phyloP scores from a whole-genome alignment of 2,797 vertebrate genomes.

The Hoplostethus atlanticus region DNA sequence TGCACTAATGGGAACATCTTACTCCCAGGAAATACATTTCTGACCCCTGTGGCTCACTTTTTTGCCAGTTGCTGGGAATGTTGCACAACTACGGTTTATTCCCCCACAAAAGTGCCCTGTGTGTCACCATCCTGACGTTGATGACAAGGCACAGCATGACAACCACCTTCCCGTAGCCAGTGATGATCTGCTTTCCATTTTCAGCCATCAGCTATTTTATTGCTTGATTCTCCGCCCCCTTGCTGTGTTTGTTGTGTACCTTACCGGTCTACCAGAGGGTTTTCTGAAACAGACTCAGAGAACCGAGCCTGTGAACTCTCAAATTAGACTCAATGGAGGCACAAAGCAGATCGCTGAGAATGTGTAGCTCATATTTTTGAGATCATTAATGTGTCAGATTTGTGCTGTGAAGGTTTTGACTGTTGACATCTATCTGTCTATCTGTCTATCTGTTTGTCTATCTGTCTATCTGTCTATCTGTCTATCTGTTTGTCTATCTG shows the following conservation, averaged over 20 bases:
- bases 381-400: neutral
- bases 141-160: constrained; percentile 32
- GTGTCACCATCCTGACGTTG: constrained; percentile 21
- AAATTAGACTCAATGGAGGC: constrained; percentile 52
- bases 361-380: constrained; percentile 17
- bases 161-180: constrained; percentile 17
- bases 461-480: neutral
- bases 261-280: constrained; percentile 28
- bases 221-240: constrained; percentile 39
- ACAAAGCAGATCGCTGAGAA: constrained; percentile 37
- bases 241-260: constrained; percentile 47
- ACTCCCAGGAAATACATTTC: constrained; percentile 24
- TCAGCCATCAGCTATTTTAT: constrained; percentile 70
- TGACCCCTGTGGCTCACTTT: neutral
- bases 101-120: constrained; percentile 5
- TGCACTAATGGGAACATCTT: constrained; percentile 31
- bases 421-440: too few species aligned
- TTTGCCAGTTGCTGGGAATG: constrained; percentile 7
- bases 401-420: too few species aligned
- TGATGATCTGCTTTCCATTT: constrained; percentile 38
- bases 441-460: neutral
- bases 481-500: neutral
- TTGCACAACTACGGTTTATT: constrained; percentile 33
- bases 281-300: constrained; percentile 44
- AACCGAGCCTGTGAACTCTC: constrained; percentile 59